Evolutionary conservation across 2,113 vertebrate genomes (phyloP).

Genomic region (Stomatorhinus ivindoensis): DNA sequence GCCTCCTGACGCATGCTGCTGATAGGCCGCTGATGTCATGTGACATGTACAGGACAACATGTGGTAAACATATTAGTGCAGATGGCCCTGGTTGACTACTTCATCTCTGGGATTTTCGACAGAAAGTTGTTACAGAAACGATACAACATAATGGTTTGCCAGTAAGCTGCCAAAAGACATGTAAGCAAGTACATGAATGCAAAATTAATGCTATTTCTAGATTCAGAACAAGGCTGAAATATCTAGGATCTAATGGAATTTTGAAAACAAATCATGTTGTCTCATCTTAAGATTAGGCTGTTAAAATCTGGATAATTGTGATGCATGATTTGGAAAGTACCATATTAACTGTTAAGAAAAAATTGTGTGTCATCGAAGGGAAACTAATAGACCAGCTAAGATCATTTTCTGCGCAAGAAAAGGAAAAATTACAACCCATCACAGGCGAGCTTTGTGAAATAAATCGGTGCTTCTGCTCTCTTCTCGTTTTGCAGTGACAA

Average conservation of each 20-base stretch:
- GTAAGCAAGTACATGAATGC: neutral
- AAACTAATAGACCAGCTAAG: neutral
- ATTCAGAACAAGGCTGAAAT: neutral
- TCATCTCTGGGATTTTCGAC: neutral
- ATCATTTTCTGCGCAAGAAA: neutral
- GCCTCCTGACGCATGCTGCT: neutral
- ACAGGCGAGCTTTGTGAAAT: neutral
- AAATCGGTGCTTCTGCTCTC: neutral
- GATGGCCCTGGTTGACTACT: neutral
- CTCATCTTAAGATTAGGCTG: neutral
- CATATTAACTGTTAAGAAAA: neutral
- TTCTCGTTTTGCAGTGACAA: neutral
- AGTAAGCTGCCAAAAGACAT: neutral
- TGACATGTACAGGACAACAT: neutral
- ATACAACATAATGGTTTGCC: neutral
- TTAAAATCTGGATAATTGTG: neutral
- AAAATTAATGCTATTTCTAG: neutral
- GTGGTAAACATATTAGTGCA: neutral
- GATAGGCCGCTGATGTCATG: neutral
- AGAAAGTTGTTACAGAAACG: neutral
- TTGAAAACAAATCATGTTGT: neutral
- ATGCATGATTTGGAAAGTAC: neutral
- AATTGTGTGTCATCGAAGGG: neutral
- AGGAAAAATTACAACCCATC: neutral
- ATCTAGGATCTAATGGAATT: neutral